phyloP scores from a whole-genome alignment of 2,797 vertebrate species.

The Protonibea diacanthus region DNA sequence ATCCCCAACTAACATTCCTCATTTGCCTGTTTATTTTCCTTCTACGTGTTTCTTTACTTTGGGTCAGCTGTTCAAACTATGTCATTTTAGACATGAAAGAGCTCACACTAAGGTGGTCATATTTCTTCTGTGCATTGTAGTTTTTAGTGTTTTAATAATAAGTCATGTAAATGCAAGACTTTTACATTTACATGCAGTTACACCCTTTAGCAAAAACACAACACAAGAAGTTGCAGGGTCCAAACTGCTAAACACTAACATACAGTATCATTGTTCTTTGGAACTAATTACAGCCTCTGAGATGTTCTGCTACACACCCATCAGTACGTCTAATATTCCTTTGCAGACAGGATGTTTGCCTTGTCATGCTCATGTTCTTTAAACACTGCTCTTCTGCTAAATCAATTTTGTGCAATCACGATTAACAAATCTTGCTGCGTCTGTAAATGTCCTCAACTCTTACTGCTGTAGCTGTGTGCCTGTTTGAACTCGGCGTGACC shows the following conservation, averaged over 20 bases:
- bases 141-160: too few species aligned
- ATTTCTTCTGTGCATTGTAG: conserved; percentile 21
- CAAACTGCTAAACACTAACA: background rate
- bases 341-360: conserved; percentile 18
- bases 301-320: conserved; percentile 12
- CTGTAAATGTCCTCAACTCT: conserved; percentile 29
- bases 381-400: conserved; percentile 19
- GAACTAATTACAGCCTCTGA: conserved; percentile 5
- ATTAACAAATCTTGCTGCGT: conserved; percentile 5
- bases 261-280: background rate
- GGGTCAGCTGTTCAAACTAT: conserved; percentile 25
- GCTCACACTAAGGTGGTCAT: conserved; percentile 27
- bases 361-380: conserved; percentile 16
- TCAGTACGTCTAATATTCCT: background rate
- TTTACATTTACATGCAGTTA: background rate
- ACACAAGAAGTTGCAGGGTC: background rate
- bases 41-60: background rate
- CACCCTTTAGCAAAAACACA: background rate
- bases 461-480: conserved; percentile 29
- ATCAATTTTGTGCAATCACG: conserved; percentile 15
- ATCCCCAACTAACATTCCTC: background rate
- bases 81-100: conserved; percentile 38
- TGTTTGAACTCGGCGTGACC: conserved; percentile 62
- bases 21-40: background rate
- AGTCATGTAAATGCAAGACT: too few species aligned